Evolutionary conservation across 2,888 invertebrate species (phyloP), one percentile per base, ranked within the genome.

Genomic region (Volucella zonaria): DNA sequence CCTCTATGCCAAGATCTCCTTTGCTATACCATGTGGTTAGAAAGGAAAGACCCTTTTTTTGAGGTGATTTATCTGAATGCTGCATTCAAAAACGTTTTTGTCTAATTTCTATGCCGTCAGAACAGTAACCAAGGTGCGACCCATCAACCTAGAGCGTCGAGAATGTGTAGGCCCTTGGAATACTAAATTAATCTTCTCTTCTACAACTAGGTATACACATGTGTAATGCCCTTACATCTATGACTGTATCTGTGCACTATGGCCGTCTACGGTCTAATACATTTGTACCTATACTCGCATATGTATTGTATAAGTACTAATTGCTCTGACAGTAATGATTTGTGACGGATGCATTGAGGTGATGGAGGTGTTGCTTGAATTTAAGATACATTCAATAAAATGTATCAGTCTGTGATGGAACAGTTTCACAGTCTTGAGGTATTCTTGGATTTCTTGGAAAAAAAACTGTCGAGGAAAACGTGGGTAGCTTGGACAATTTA

Each of bases 301-400:
- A 56, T 74, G 68, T 67, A 56, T 85, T 74, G 68, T 67, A 56
- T 85, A 79, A 42, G 79, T 75, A 85, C 83, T 85, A 85, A 85
- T 85, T 85, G 85, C 85, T 85, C 85, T 64, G 80, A 85, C 83
- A 81, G 71, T 85, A 85, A 81, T 85, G 85, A 85, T 85, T 81
- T 85, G 85, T 85, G 85, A 85, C 76, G 68, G 85, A 85, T 68
- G 85, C 67, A 31, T 31, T 40, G 59, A 76, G 76, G 83, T 85
- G 83, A 80, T 85, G 81, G 80, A 85, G 81, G 85, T 81, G 82
- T 70, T 73, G 73, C 51, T 64, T 77, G 85, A 73, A 76, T 81
- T 68, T 77, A 43, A 76, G 85, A 85, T 85, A 85, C 81, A 85
- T 81, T 81, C 77, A 76, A 85, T 79, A 83, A 83, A 83, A 75